Evolutionary conservation across 2,888 invertebrate species (phyloP).

Genomic region (Polyommatus icarus): DNA sequence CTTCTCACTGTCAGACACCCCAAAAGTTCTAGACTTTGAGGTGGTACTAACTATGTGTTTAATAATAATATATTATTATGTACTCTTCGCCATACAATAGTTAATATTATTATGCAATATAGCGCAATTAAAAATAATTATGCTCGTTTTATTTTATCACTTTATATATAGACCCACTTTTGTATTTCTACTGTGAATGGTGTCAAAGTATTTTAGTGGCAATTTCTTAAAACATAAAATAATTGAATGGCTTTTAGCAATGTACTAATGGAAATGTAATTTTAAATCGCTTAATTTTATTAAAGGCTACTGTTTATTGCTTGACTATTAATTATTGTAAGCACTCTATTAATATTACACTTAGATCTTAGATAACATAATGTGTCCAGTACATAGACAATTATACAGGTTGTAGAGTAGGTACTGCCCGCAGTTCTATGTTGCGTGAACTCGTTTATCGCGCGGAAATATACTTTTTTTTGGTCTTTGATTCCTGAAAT

Average conservation of each 20-base stretch:
- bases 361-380: not conserved
- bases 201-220: not conserved
- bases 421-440: too few relatives aligned
- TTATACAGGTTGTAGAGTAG: too few relatives aligned
- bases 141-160: not conserved
- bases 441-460: too few relatives aligned
- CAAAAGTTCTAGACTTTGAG: too few relatives aligned
- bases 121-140: not conserved
- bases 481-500: too few relatives aligned
- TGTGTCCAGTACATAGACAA: not conserved
- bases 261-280: constrained; percentile 10
- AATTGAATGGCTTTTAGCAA: constrained; percentile 12
- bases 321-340: constrained; percentile 17
- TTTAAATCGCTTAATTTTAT: constrained; percentile 7
- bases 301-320: constrained; percentile 1
- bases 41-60: too few relatives aligned
- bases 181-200: not conserved
- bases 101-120: not conserved
- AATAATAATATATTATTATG: too few relatives aligned
- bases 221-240: not conserved
- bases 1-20: too few relatives aligned
- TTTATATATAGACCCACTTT: constrained; percentile 2
- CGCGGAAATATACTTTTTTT: too few relatives aligned
- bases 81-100: too few relatives aligned
- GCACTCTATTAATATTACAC: not conserved